These are phyloP conservation scores for Otus sunia DNA, from an alignment of 2,113 vertebrate genomes.

Conservation along the genomic window DNA sequence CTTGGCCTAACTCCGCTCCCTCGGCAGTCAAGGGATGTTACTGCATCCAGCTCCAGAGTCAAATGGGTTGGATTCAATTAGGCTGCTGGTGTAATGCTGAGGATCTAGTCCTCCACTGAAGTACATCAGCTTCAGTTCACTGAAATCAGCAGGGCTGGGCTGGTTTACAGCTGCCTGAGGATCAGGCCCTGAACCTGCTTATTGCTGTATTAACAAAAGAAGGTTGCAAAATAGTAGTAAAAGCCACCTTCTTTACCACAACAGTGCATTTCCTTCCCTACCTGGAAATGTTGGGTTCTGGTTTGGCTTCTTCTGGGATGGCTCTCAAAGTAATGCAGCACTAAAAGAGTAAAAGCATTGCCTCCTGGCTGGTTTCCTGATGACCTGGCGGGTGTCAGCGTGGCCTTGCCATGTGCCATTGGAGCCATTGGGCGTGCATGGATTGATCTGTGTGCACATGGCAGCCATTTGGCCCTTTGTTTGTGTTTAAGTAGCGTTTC, in stretches of 20 bases:
- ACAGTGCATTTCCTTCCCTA: neutral
- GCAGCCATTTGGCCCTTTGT: neutral
- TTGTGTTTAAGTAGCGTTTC: neutral
- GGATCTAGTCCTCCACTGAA: neutral
- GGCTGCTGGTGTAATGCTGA: neutral
- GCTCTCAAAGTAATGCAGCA: accelerated
- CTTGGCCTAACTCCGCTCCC: neutral
- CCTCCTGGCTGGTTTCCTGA: neutral
- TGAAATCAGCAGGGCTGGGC: neutral
- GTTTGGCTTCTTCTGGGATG: neutral
- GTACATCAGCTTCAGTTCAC: accelerated
- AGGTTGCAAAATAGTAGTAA: neutral
- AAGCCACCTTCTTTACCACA: neutral
- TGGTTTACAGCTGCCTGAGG: neutral
- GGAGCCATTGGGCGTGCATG: accelerated
- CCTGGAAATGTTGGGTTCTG: neutral
- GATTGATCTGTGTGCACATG: neutral
- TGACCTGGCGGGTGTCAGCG: accelerated
- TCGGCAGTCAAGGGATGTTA: neutral
- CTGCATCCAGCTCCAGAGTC: neutral
- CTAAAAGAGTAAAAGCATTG: neutral
- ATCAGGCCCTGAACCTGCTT: neutral
- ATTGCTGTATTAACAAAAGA: neutral
- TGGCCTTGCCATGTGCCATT: neutral
- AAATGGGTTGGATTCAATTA: neutral